phyloP scores from a whole-genome alignment of 35 echinoderm and acorn worm genomes.

The Lytechinus variegatus region DNA sequence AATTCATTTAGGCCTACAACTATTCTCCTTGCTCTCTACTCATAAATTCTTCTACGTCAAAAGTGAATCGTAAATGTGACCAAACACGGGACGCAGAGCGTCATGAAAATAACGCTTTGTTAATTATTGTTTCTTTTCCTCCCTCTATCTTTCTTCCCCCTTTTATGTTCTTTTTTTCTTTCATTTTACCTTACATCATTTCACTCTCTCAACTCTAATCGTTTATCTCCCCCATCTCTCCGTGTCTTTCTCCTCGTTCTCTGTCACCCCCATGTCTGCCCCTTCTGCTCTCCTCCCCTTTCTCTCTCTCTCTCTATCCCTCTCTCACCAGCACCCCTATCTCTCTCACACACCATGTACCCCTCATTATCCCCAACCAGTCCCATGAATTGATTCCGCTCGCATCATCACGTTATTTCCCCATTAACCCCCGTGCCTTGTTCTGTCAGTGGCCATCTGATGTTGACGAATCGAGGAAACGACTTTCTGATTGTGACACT shows the following conservation, averaged over 20 bases:
- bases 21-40: too few species aligned
- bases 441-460: not conserved
- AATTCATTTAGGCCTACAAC: too few species aligned
- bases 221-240: too few species aligned
- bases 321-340: not conserved
- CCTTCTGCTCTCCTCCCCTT: not conserved
- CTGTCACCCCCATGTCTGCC: not conserved
- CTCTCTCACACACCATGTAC: not conserved
- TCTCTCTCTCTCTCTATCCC: not conserved
- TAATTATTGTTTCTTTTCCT: too few species aligned
- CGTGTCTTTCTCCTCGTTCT: not conserved
- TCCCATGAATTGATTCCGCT: not conserved
- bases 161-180: too few species aligned
- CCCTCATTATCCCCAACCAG: not conserved
- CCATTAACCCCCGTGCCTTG: not conserved
- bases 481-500: not conserved
- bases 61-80: too few species aligned
- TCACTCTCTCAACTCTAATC: too few species aligned
- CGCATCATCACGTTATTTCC: not conserved
- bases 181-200: too few species aligned
- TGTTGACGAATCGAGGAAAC: not conserved
- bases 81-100: too few species aligned
- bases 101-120: too few species aligned
- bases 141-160: too few species aligned
- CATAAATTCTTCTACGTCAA: too few species aligned